phyloP scores from a whole-genome alignment of 2,797 vertebrate species.

The Spatula clypeata region DNA sequence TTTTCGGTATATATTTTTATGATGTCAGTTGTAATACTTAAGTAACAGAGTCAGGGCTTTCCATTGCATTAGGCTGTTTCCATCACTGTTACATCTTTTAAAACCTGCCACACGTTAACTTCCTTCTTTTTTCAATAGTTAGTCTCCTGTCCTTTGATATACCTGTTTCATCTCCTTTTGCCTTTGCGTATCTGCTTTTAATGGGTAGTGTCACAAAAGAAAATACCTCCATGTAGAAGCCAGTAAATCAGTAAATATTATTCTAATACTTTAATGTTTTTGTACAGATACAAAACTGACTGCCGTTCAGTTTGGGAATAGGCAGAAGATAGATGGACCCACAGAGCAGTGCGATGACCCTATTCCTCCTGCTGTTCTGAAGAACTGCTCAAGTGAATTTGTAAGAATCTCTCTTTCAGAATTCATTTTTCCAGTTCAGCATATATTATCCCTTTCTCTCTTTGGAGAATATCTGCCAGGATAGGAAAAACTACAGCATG shows the following conservation, averaged over 20 bases:
- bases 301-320: slow-evolving; percentile 83
- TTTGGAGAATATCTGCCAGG: neutral
- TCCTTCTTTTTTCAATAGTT: neutral
- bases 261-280: neutral
- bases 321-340: slow-evolving; percentile 91
- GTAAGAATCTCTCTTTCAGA: slow-evolving; percentile 72
- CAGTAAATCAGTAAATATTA: neutral
- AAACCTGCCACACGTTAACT: neutral
- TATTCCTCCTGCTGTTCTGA: neutral
- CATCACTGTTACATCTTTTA: neutral
- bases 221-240: neutral
- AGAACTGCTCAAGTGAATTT: slow-evolving; percentile 76
- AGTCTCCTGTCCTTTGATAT: neutral
- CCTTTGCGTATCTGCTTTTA: neutral
- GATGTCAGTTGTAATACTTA: neutral
- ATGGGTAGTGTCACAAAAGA: neutral
- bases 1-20: neutral
- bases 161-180: neutral
- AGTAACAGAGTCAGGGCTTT: neutral
- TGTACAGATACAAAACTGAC: slow-evolving; percentile 82
- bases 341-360: slow-evolving; percentile 88
- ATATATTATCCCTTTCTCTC: neutral
- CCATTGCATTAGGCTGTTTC: neutral
- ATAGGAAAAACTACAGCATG: neutral
- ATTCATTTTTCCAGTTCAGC: neutral